phyloP scores from a whole-genome alignment of 2,797 vertebrate species.

The Spinus pinus region DNA sequence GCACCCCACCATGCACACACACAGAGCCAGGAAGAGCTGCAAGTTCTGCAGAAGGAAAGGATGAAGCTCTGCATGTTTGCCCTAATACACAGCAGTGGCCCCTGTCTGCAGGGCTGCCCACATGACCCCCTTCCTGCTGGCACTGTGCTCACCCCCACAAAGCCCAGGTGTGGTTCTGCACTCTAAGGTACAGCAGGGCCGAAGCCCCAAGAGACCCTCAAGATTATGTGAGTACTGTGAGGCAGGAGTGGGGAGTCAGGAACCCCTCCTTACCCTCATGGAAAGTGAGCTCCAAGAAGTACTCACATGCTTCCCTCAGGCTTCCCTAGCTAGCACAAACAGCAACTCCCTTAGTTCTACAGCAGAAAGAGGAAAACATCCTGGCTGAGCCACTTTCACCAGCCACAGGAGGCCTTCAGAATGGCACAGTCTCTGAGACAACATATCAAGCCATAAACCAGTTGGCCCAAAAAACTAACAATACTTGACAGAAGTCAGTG shows the following conservation, averaged over 20 bases:
- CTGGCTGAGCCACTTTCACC: not conserved
- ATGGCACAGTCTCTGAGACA: not conserved
- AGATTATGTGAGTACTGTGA: accelerated
- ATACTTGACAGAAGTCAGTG: not conserved
- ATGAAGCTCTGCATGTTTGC: not conserved
- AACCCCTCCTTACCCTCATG: not conserved
- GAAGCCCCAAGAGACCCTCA: not conserved
- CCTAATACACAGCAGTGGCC: not conserved
- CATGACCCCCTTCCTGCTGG: not conserved
- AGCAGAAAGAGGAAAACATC: not conserved
- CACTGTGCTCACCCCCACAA: not conserved
- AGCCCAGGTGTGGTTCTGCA: not conserved
- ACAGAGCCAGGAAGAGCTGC: not conserved
- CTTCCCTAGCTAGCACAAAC: not conserved
- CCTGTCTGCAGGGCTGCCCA: not conserved
- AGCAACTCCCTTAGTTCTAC: not conserved
- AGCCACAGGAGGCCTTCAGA: not conserved
- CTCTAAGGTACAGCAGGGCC: not conserved
- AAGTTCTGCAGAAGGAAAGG: not conserved
- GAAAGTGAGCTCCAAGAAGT: not conserved
- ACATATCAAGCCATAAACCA: not conserved
- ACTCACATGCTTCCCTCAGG: not conserved
- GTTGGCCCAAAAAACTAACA: not conserved
- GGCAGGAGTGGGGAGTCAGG: not conserved
- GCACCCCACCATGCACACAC: not conserved